These are phyloP conservation scores for Gnathonemus longibarbis DNA, from an alignment of 2,113 vertebrate species.

Conservation along the genomic window DNA sequence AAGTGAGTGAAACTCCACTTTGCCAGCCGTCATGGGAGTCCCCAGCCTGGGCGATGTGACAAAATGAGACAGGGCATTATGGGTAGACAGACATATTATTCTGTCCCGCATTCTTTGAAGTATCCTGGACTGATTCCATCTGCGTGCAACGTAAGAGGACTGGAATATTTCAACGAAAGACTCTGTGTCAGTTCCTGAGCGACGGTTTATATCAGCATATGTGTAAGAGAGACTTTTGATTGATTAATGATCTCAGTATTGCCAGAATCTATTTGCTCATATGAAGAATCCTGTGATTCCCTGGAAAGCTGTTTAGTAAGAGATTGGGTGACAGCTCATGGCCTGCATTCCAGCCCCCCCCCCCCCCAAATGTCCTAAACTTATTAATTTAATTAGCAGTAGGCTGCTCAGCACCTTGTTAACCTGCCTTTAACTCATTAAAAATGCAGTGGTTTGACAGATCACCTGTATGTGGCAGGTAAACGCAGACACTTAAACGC, in stretches of 20 bases:
- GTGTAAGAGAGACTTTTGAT: background rate
- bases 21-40: background rate
- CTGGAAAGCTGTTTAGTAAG: background rate
- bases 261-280: background rate
- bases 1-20: background rate
- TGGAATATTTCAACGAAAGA: background rate
- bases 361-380: slow-evolving; percentile 44
- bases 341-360: background rate
- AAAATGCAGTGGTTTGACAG: slow-evolving; percentile 81
- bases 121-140: background rate
- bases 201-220: background rate
- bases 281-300: background rate
- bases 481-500: slow-evolving; percentile 55
- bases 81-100: background rate
- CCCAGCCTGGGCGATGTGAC: background rate
- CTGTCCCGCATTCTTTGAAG: slow-evolving; percentile 14
- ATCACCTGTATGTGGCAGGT: slow-evolving; percentile 77
- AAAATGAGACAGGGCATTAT: slow-evolving; percentile 15
- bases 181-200: background rate
- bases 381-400: slow-evolving; percentile 47
- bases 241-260: background rate
- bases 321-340: background rate
- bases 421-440: slow-evolving; percentile 54
- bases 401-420: slow-evolving; percentile 61
- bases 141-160: background rate